phyloP scores from a whole-genome alignment of 2,113 vertebrate species.

The Cyprinodon brontotheroides region DNA sequence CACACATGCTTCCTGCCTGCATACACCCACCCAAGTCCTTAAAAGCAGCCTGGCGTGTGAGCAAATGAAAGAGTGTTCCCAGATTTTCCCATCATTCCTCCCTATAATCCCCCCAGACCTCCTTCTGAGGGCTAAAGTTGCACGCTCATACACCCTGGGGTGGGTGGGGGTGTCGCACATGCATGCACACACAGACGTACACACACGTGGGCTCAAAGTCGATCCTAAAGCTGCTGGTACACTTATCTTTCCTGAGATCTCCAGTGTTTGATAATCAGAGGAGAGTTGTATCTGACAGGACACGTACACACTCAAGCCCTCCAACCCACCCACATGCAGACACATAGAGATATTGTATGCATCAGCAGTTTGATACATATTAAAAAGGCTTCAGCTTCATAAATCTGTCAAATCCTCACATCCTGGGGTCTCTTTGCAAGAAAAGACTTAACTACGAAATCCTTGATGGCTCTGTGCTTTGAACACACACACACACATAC shows the following conservation, averaged over 20 bases:
- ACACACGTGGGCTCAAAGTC: constrained; percentile 19
- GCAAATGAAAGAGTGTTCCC: constrained; percentile 70
- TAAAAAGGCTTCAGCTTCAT: constrained; percentile 38
- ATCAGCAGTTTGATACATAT: constrained; percentile 55
- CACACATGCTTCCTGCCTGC: constrained; percentile 43
- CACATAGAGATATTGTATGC: constrained; percentile 40
- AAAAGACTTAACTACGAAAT: constrained; percentile 25
- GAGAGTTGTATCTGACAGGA: constrained; percentile 44
- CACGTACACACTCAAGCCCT: constrained; percentile 3
- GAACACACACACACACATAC: constrained; percentile 7
- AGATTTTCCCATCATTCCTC: constrained; percentile 77
- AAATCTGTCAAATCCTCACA: constrained; percentile 55
- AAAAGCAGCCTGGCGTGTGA: constrained; percentile 75
- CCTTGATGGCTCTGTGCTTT: constrained; percentile 3
- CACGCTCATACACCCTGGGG: constrained; percentile 61
- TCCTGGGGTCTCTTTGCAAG: constrained; percentile 25
- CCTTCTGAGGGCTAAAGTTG: constrained; percentile 70
- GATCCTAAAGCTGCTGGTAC: constrained; percentile 36
- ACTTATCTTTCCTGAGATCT: constrained; percentile 33
- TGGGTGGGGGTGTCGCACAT: constrained; percentile 29
- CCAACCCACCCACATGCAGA: constrained; percentile 13
- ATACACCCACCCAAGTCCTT: constrained; percentile 52
- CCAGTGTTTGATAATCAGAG: constrained; percentile 46
- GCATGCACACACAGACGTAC: constrained; percentile 9
- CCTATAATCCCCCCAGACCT: constrained; percentile 76